A percentile compares a stretch with the other conserved stretches of the same genome.
Conservation (phyloP, 2,888 invertebrate genomes). For the Metalampra italica region DNA sequence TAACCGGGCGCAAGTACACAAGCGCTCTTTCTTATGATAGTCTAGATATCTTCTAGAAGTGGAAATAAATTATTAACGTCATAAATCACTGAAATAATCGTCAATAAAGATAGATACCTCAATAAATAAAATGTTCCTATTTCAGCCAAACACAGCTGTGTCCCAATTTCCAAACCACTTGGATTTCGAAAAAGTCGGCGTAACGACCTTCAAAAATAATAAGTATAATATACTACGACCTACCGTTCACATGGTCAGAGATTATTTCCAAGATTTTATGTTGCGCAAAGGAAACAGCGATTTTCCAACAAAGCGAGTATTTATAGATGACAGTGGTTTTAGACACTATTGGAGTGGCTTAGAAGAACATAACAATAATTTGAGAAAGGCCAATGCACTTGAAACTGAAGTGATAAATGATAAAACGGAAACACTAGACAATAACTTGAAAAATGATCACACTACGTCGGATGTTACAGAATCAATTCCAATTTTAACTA, state of each 20-base stretch:
- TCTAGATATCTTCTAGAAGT: too few species aligned
- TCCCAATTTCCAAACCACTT: conserved; percentile 37
- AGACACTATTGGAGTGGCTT: conserved; percentile 52
- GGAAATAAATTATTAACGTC: too few species aligned
- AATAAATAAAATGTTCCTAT: too few species aligned
- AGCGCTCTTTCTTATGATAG: too few species aligned
- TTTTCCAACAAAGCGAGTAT: conserved; percentile 28
- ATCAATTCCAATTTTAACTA: neutral
- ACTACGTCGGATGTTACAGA: neutral
- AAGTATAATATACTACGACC: conserved; percentile 50
- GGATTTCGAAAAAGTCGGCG: conserved; percentile 50
- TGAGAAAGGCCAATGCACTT: conserved; percentile 30
- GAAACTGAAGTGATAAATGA: neutral
- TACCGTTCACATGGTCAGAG: conserved; percentile 37
- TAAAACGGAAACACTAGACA: conserved; percentile 2
- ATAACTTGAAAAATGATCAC: neutral
- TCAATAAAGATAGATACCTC: too few species aligned
- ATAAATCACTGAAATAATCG: too few species aligned
- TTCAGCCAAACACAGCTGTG: conserved; percentile 18
- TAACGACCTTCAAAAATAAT: conserved; percentile 36
- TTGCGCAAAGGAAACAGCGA: conserved; percentile 24
- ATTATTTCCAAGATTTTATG: conserved; percentile 47
- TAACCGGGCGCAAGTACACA: too few species aligned
- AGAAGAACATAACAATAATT: conserved; percentile 15
- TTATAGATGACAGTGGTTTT: conserved; percentile 50